These are phyloP conservation scores for Prunella strophiata DNA, from an alignment of 2,797 vertebrate species.

Conservation along the genomic window DNA sequence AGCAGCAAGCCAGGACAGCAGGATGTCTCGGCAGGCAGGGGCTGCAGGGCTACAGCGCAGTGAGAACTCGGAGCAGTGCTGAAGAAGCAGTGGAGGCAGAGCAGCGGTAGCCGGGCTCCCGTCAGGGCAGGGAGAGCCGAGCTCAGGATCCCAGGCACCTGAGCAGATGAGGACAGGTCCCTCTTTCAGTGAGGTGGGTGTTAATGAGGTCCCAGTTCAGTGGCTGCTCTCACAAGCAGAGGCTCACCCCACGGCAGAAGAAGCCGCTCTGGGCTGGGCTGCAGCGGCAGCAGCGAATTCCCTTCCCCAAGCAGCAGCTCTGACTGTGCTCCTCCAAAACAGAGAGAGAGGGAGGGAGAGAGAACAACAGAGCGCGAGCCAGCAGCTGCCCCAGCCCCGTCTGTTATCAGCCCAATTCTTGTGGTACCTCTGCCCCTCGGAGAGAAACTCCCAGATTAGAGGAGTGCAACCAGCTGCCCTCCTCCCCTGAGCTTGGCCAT, in stretches of 20 bases:
- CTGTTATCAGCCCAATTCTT: neutral
- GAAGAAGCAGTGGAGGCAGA: accelerated
- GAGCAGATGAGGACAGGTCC: neutral
- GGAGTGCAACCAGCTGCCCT: neutral
- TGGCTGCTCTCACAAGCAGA: neutral
- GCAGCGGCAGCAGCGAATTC: accelerated
- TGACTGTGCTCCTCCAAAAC: accelerated
- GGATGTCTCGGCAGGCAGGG: neutral
- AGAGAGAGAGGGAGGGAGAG: neutral
- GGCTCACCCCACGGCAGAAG: neutral
- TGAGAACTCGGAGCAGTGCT: accelerated
- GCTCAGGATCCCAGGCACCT: neutral
- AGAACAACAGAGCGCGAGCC: neutral
- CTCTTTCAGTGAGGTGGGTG: neutral
- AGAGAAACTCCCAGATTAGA: neutral
- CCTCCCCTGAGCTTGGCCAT: neutral
- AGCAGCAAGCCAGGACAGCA: too few species aligned
- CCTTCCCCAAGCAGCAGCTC: neutral
- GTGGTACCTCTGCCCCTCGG: accelerated
- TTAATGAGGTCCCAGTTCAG: neutral
- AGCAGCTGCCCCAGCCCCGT: too few species aligned
- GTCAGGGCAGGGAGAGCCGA: neutral
- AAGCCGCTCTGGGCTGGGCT: neutral
- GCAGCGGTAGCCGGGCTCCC: accelerated
- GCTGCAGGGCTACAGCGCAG: accelerated